These are phyloP conservation scores for Corythoichthys intestinalis DNA, from an alignment of 2,113 vertebrate species.

Conservation along the genomic window DNA sequence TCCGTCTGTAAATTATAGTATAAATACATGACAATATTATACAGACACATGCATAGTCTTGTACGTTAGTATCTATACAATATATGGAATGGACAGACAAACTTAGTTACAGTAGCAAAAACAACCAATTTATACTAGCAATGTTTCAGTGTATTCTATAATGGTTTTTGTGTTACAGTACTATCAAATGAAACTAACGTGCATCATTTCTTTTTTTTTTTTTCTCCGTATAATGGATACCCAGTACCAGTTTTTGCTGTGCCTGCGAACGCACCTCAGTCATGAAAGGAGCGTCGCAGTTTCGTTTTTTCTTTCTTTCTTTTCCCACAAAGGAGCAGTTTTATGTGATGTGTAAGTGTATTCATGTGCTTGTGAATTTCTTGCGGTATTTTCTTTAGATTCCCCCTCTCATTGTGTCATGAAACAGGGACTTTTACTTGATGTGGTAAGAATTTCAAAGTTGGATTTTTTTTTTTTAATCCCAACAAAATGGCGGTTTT, in stretches of 20 bases:
- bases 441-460: conserved; percentile 62
- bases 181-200: conserved; percentile 73
- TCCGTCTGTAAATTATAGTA: conserved; percentile 73
- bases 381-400: conserved; percentile 64
- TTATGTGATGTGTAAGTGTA: conserved; percentile 74
- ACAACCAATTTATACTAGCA: conserved; percentile 76
- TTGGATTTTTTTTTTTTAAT: conserved; percentile 51
- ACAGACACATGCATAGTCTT: conserved; percentile 72
- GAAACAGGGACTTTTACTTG: conserved; percentile 71
- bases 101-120: conserved; percentile 80
- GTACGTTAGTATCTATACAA: conserved; percentile 78
- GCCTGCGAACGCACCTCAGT: conserved; percentile 60
- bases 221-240: conserved; percentile 44
- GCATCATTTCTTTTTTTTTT: conserved; percentile 72
- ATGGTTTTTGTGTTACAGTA: conserved; percentile 81
- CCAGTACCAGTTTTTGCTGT: conserved; percentile 73
- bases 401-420: conserved; percentile 56
- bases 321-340: conserved; percentile 52
- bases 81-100: conserved; percentile 81
- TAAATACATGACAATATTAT: conserved; percentile 75
- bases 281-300: conserved; percentile 54
- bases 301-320: conserved; percentile 37
- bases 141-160: conserved; percentile 79
- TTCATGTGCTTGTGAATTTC: conserved; percentile 77
- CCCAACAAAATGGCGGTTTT: conserved; percentile 44